Conservation (phyloP, 1,140 invertebrate species). For the Calliopsis andreniformis region DNA sequence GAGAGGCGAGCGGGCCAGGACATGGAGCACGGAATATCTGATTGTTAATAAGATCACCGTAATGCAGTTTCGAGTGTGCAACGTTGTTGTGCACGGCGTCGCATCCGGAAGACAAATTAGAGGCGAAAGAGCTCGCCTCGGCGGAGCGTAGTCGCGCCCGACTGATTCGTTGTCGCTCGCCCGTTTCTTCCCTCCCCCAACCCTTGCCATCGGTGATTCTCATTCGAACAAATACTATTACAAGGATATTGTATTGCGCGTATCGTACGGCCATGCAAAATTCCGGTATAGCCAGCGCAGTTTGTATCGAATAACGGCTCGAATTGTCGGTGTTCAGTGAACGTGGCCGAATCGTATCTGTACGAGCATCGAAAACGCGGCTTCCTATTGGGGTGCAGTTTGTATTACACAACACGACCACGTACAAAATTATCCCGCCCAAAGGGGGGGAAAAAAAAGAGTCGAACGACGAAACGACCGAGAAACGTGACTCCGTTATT, state of each 20-base stretch:
- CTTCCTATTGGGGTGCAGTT: background rate
- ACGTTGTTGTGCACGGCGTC: slow-evolving; percentile 3
- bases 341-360: background rate
- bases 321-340: background rate
- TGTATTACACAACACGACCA: background rate
- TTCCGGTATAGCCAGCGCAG: slow-evolving; percentile 25
- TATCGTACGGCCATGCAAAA: slow-evolving; percentile 19
- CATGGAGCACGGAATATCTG: slow-evolving; percentile 12
- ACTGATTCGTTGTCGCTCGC: slow-evolving; percentile 17
- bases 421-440: no score
- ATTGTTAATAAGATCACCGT: slow-evolving; percentile 44
- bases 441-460: no score
- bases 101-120: slow-evolving; percentile 40
- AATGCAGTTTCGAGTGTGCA: slow-evolving; percentile 23
- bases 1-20: background rate
- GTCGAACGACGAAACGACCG: background rate
- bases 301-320: slow-evolving; percentile 27
- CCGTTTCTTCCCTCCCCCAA: slow-evolving; percentile 11
- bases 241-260: slow-evolving; percentile 45
- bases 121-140: slow-evolving; percentile 20
- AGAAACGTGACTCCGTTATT: background rate
- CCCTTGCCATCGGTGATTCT: slow-evolving; percentile 20
- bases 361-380: slow-evolving; percentile 19
- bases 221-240: slow-evolving; percentile 37
- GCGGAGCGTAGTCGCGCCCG: background rate